Conservation (phyloP, 2,797 vertebrate species). For the Triplophysa bombifrons region DNA sequence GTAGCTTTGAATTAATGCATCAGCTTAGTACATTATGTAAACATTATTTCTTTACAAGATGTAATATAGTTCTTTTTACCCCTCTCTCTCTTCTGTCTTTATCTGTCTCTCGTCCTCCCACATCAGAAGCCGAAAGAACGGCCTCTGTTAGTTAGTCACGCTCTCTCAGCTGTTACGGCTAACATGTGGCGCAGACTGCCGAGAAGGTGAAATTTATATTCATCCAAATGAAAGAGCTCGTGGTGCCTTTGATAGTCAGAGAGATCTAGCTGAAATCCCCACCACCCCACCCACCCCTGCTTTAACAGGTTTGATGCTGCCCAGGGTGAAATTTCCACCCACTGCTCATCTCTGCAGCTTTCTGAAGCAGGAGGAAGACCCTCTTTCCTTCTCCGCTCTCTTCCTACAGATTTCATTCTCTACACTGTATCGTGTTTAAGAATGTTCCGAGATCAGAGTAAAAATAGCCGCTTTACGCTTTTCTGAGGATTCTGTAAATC, state of each 20-base stretch:
- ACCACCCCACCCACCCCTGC: neutral
- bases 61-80: neutral
- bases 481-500: neutral
- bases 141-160: slow-evolving; percentile 29
- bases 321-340: slow-evolving; percentile 40
- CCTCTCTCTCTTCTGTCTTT: neutral
- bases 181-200: neutral
- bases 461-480: slow-evolving; percentile 3
- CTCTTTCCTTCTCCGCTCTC: slow-evolving; percentile 2
- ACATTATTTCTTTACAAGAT: neutral
- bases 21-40: neutral
- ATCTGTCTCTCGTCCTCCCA: slow-evolving; percentile 10
- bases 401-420: slow-evolving; percentile 1
- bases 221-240: slow-evolving; percentile 32
- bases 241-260: slow-evolving; percentile 35
- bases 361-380: neutral
- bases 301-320: slow-evolving; percentile 36
- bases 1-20: neutral
- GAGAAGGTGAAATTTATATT: slow-evolving; percentile 41
- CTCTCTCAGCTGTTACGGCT: slow-evolving; percentile 22
- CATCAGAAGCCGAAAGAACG: slow-evolving; percentile 23
- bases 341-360: slow-evolving; percentile 18
- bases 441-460: slow-evolving; percentile 1
- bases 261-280: slow-evolving; percentile 43
- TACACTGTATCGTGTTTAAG: neutral